Conservation (phyloP, 2,888 invertebrate species). For the Hypsopygia costalis region DNA sequence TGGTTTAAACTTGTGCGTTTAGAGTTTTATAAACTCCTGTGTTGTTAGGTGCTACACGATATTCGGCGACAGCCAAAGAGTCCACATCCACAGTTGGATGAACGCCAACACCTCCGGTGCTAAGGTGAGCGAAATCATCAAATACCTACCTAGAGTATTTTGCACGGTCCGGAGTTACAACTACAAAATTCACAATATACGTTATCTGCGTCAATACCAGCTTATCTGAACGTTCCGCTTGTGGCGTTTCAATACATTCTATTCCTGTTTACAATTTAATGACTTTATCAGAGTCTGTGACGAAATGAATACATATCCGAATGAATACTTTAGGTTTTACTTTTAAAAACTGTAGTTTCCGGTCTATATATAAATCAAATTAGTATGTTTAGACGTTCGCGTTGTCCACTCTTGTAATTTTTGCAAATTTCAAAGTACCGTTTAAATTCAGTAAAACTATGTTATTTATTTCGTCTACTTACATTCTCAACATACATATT, state of each 20-base stretch:
- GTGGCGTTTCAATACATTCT: constrained; percentile 31
- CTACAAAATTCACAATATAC: constrained; percentile 22
- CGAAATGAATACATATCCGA: background rate
- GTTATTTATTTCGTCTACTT: too few species aligned
- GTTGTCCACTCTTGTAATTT: too few species aligned
- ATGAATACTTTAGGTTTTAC: background rate
- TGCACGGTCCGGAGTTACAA: constrained; percentile 9
- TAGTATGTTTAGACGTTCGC: background rate
- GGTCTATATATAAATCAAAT: background rate
- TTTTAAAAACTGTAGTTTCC: background rate
- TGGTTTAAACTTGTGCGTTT: constrained; percentile 43
- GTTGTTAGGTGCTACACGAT: constrained; percentile 50
- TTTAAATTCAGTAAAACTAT: background rate
- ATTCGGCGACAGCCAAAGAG: constrained; percentile 71
- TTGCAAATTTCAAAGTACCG: background rate
- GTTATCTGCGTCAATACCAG: constrained; percentile 40
- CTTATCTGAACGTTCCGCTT: constrained; percentile 49
- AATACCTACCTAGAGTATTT: constrained; percentile 33
- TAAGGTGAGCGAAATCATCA: constrained; percentile 63
- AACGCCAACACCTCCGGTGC: constrained; percentile 72
- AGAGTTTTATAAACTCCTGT: constrained; percentile 45
- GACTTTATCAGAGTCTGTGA: constrained; percentile 26
- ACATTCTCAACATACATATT: too few species aligned
- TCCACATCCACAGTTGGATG: constrained; percentile 70
- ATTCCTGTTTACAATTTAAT: constrained; percentile 35